Evolutionary conservation across 2,797 vertebrate species (phyloP), one percentile per base, ranked within the genome.

Genomic region (Thripadectes ignobilis): DNA sequence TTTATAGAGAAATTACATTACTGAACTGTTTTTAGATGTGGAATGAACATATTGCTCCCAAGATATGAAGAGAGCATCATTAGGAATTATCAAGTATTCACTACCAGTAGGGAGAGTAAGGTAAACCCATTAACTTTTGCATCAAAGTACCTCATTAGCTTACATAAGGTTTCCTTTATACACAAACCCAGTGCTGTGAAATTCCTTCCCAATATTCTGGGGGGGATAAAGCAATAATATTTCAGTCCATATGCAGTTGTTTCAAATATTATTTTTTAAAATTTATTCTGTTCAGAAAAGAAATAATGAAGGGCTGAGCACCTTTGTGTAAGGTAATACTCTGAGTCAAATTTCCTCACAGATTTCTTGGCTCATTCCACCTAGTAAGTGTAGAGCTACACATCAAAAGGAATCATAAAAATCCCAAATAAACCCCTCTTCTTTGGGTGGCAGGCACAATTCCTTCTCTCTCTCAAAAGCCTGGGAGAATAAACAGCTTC

Each of bases 1-100:
- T 95, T 96, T 86, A 85, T 82, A 89, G 77, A 95, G 90, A 93
- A 95, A 95, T 95, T 82, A 78, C 63, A 92, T 93, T 97, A 88
- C 63, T 39, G 7, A 92, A 93, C 43, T 59, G 73, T 21, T 95
- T 92, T 93, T 79, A 79, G 77, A 88, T 57, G 73, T 86, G 55
- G 34, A 91, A 81, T 0, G 71, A 95, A 88, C 93, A 95, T 94
- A 88, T 82, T 97, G 86, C 63, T 75, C 59, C 3, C 19, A 79
- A 95, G 94, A 92, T 95, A 95, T 34, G 94, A 84, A 76, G 67
- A 90, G 48, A 87, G 18, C 52, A 72, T 85, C 81, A 80, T 85
- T 91, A 96, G 68, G 65, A 96, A 91, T 93, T 96, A 89, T 68
- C 78, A 92, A 85, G 79, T 78, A 77, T 91, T 94, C 91, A 75